Base-by-base conservation (phyloP, 2,113 vertebrate genomes). In the Vicugna pacos region DNA sequence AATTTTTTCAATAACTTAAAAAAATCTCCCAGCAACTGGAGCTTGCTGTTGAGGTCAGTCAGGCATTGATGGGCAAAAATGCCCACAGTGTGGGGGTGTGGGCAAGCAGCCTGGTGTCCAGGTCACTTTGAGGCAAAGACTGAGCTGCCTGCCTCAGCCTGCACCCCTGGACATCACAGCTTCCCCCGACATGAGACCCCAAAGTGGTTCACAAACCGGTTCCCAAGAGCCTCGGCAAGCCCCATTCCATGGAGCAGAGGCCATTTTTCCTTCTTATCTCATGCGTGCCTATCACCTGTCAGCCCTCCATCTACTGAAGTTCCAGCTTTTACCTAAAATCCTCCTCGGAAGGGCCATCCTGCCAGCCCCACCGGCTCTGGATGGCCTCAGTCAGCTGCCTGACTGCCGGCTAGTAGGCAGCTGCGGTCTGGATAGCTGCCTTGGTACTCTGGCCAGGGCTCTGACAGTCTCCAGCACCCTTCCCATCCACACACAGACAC, bases 61-160 rank as follows among this genome's bases (percentile, higher is more conserved):
- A 95, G 52, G 32, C 64, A 58, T 52, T 89, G 72, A 94, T 14
- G 67, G 91, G 79, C 64, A 87, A 97, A 94, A 93, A 85, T 86
- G 56, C 22, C 69, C 69, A 35, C 5, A 4, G 22, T 14, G 38
- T 83, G 75, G 56, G 72, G 5, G 22, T 14, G 38, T 83, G 75
- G 56, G 72, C 6, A n/a, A 67, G 11, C 10, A 3, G 22, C 62
- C 28, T 90, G 38, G 38, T 42, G 48, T 93, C 72, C n/a, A 91
- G 65, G 70, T 62, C 38, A 75, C 79, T 76, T 24, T 3, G 42
- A 76, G 72, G 76, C 80, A 67, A 46, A 60, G 19, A 24, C 35
- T 85, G 67, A 77, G 85, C 69, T 83, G 62, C 72, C 79, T 58
- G 46, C 16, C 12, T 46, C 10, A 8, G 65, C 69, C 26, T 79